Percentiles rank a stretch among this genome's conserved stretches.
These are phyloP conservation scores for Ericerus pela DNA, from an alignment of 1,140 invertebrate species.

Conservation along the genomic window DNA sequence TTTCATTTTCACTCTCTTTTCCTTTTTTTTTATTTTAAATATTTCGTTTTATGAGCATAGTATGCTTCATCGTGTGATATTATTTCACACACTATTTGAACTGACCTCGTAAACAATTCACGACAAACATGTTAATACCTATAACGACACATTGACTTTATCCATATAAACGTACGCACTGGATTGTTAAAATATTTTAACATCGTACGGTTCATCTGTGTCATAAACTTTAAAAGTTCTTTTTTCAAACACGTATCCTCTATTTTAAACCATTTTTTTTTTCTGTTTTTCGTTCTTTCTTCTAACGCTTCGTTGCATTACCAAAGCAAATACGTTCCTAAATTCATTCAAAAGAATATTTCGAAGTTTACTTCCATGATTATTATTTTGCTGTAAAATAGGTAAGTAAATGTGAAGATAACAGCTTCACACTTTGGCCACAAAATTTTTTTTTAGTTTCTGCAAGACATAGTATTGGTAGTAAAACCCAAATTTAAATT, in stretches of 20 bases:
- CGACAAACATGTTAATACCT: slow-evolving; percentile 7
- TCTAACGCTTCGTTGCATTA: background rate
- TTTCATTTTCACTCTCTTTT: too few species aligned
- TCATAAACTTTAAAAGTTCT: background rate
- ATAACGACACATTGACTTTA: slow-evolving; percentile 4
- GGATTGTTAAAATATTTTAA: slow-evolving; percentile 10
- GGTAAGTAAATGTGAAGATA: too few species aligned
- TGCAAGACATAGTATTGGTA: too few species aligned
- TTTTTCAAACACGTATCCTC: slow-evolving; percentile 6
- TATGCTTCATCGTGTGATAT: slow-evolving; percentile 4
- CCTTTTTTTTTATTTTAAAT: too few species aligned
- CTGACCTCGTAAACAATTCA: slow-evolving; percentile 8
- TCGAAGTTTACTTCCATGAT: too few species aligned
- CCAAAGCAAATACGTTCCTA: too few species aligned
- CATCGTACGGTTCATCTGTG: slow-evolving; percentile 1
- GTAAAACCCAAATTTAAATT: too few species aligned
- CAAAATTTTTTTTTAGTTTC: too few species aligned
- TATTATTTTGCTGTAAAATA: too few species aligned
- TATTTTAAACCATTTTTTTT: slow-evolving; percentile 1
- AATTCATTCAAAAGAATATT: too few species aligned
- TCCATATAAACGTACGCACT: background rate
- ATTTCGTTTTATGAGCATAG: background rate
- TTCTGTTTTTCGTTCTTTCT: too few species aligned
- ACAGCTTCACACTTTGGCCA: too few species aligned
- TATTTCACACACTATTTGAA: slow-evolving; percentile 12